These are phyloP conservation scores for Dichetophora obliterata DNA, from an alignment of 2,888 invertebrate species.

Conservation along the genomic window DNA sequence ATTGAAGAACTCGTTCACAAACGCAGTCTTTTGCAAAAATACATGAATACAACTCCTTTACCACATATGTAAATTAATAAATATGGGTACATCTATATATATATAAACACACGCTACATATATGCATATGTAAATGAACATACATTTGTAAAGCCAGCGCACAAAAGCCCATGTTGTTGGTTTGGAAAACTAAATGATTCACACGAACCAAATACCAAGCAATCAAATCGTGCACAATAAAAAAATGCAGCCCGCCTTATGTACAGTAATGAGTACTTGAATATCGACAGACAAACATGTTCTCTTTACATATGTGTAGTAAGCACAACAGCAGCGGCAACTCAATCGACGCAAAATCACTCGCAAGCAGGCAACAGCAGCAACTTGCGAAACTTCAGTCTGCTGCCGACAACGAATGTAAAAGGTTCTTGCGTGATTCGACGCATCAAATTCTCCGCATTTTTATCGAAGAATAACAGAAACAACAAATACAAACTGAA, in stretches of 20 bases:
- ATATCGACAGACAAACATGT: neutral
- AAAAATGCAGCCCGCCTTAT: neutral
- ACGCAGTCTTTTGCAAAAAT: no score
- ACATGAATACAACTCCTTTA: no score
- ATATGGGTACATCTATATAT: no score
- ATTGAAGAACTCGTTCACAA: no score
- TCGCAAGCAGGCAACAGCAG: neutral
- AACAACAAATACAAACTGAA: neutral
- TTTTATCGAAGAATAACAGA: neutral
- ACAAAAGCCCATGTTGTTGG: neutral
- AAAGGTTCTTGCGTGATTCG: constrained; percentile 40
- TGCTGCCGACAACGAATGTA: constrained; percentile 47
- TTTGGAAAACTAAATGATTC: neutral
- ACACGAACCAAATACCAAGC: neutral
- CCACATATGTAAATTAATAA: no score
- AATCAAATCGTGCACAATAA: neutral
- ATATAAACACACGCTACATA: neutral
- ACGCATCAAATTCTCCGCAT: neutral
- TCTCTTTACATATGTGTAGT: neutral
- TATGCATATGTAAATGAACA: neutral
- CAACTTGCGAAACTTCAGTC: constrained; percentile 44
- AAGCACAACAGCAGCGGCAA: neutral
- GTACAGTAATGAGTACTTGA: neutral
- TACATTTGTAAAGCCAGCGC: neutral
- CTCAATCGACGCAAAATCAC: neutral